These are phyloP conservation scores for Notothenia coriiceps DNA, from an alignment of 2,113 vertebrate species.

Conservation along the genomic window DNA sequence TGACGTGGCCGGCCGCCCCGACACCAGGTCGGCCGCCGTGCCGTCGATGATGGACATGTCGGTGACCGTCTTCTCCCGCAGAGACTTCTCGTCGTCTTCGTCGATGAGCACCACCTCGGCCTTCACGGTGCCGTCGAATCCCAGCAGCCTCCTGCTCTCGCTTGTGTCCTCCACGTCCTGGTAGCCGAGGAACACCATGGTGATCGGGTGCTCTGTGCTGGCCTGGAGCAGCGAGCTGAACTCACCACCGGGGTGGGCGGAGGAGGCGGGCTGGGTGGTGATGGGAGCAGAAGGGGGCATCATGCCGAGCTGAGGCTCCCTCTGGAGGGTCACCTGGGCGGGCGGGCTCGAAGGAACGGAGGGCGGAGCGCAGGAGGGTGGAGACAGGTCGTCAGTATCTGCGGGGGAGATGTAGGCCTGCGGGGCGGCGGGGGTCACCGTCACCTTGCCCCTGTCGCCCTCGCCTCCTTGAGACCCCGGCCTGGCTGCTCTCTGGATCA, in stretches of 20 bases:
- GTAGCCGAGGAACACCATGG: constrained; percentile 99
- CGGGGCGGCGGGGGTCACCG: constrained; percentile 79
- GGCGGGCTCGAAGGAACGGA: constrained; percentile 77
- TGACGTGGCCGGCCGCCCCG: constrained; percentile 86
- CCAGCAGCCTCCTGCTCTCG: constrained; percentile 93
- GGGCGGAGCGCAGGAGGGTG: constrained; percentile 79
- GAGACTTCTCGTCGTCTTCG: constrained; percentile 94
- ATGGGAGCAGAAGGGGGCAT: constrained; percentile 70
- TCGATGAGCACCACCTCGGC: constrained; percentile 97
- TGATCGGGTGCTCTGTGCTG: constrained; percentile 90
- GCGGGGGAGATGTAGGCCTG: constrained; percentile 53
- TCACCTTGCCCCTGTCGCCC: constrained; percentile 74
- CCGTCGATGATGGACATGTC: constrained; percentile 94
- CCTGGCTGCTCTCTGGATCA: constrained; percentile 91
- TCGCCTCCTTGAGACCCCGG: constrained; percentile 81
- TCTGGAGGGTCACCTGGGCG: constrained; percentile 88
- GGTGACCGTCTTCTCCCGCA: constrained; percentile 98
- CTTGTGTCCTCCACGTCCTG: constrained; percentile 93
- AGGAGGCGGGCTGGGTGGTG: constrained; percentile 67
- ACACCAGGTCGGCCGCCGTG: constrained; percentile 95
- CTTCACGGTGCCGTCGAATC: constrained; percentile 95
- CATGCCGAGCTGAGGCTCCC: constrained; percentile 82
- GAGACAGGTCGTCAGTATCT: constrained; percentile 74
- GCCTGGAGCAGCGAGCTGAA: constrained; percentile 71
- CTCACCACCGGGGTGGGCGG: constrained; percentile 31